Base-by-base conservation (phyloP, 2,888 invertebrate genomes). In the Dasypogon diadema region DNA sequence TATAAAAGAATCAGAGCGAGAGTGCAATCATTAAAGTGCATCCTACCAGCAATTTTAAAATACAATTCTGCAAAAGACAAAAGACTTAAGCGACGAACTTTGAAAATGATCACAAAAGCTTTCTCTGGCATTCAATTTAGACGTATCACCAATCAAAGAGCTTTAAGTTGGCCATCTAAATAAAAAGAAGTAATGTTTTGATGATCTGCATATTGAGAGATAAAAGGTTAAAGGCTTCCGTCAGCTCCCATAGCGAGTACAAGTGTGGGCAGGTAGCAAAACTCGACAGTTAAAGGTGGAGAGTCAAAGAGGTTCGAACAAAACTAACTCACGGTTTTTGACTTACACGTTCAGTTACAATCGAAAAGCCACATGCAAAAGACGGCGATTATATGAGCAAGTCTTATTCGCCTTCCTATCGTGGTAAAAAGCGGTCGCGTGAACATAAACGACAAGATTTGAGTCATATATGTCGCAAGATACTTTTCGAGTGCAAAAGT, bases 301-400 rank as follows among this genome's bases (percentile, higher is more conserved):
- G 63, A 63, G 42, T 63, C 37, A 55, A 55, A 16, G 30, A 60
- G 60, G 30, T 6, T 26, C 30, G 14, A 14, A n/a, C n/a, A n/a
- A n/a, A n/a, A n/a, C n/a, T 16, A 26, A 58, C 58, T 58, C 30
- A 16, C 22, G 48, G 24, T n/a, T 51, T 6, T 10, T 18, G 18
- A 14, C 30, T 26, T 48, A 26, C 26, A 10, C 10, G 34, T 42
- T 68, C 68, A 68, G 68, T 68, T 24, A 14, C 21, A 24, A 16
- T 10, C 48, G 68, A 68, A 48, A 68, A 24, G 24, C 68, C 68
- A 48, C 68, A 24, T 68, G 68, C 68, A 51, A 51, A 51, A 68
- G 68, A 68, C 24, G 68, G 24, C 10, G 16, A n/a, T n/a, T 51
- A 24, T 37, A 26, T 21, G 26, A 30, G 68, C 68, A 14, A 26